These are phyloP conservation scores for Plecotus auritus DNA, from an alignment of 2,113 vertebrate genomes.

Conservation along the genomic window DNA sequence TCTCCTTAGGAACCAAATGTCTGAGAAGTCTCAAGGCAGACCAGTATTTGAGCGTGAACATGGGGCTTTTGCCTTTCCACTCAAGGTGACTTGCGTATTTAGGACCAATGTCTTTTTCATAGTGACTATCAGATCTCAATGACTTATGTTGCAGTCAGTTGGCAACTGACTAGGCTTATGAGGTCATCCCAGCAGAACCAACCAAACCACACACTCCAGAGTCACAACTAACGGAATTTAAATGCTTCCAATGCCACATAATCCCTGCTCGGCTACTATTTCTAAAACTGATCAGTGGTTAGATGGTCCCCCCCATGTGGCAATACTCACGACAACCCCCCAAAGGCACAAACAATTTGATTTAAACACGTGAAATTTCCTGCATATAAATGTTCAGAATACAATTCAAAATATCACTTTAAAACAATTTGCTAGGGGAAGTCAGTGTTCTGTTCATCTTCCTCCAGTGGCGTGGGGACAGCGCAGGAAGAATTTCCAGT, in stretches of 20 bases:
- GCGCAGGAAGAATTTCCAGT: not conserved
- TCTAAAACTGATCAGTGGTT: not conserved
- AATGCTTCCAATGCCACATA: not conserved
- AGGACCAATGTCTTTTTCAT: not conserved
- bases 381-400: not conserved
- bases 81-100: not conserved
- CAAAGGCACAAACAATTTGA: not conserved
- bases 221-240: not conserved
- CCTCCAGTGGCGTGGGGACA: rapidly evolving
- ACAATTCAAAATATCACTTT: not conserved
- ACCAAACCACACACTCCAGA: not conserved
- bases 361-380: not conserved
- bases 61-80: not conserved
- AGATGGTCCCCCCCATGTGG: not conserved
- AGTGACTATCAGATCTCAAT: not conserved
- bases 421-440: not conserved
- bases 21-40: not conserved
- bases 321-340: not conserved
- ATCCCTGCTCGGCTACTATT: not conserved
- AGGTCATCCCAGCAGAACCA: not conserved
- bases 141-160: not conserved
- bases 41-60: not conserved
- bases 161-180: not conserved
- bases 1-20: not conserved
- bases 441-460: not conserved